A percentile compares a stretch with the other conserved stretches of the same genome.
These are phyloP conservation scores for Scyliorhinus canicula DNA, from an alignment of 2,797 vertebrate genomes.

Conservation along the genomic window DNA sequence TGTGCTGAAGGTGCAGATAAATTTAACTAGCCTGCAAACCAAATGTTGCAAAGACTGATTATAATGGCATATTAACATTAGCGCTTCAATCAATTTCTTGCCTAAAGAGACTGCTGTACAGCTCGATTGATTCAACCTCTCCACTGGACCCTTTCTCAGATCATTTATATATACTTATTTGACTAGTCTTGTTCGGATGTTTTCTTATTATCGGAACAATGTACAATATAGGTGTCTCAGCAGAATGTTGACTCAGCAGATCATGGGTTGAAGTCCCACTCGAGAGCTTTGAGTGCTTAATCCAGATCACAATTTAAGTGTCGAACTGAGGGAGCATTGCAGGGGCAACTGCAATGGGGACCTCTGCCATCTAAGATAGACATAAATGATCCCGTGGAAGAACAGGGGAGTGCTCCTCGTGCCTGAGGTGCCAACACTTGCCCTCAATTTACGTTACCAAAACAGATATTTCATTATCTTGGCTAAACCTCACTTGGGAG, in stretches of 20 bases:
- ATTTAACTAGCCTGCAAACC: neutral
- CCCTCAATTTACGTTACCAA: neutral
- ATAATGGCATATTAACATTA: neutral
- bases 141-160: neutral
- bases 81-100: neutral
- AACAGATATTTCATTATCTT: neutral
- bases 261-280: neutral
- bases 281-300: neutral
- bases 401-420: neutral
- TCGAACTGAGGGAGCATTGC: neutral
- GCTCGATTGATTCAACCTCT: neutral
- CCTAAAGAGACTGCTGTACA: neutral
- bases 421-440: neutral
- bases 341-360: neutral
- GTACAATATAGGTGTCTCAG: neutral
- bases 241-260: no score
- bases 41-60: neutral
- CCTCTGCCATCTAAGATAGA: neutral
- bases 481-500: no score
- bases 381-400: neutral
- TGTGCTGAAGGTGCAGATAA: neutral
- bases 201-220: neutral
- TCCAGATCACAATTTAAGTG: neutral
- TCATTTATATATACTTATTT: neutral
- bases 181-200: neutral